phyloP scores from a whole-genome alignment of 64 coral and sea anemone species.

The Dendronephthya gigantea region DNA sequence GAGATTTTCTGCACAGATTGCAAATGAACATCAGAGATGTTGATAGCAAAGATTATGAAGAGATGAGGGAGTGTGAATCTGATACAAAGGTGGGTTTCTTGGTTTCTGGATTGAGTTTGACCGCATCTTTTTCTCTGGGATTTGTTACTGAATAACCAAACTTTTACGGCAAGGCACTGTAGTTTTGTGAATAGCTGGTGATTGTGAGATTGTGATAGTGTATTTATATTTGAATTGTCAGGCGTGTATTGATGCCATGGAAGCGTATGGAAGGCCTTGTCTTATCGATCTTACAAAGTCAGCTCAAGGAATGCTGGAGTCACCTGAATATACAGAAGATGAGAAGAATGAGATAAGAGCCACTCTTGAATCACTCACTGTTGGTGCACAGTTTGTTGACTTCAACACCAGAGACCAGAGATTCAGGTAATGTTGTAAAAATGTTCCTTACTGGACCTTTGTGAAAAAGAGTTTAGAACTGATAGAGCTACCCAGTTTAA shows the following conservation, averaged over 20 bases:
- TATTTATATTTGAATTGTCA: neutral
- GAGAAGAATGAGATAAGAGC: neutral
- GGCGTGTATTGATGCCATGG: neutral
- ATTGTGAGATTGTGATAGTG: no score
- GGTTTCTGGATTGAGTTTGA: no score
- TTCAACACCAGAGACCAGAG: neutral
- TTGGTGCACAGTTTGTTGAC: slow-evolving; percentile 1
- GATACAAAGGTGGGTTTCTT: neutral
- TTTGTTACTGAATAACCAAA: no score
- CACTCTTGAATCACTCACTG: neutral
- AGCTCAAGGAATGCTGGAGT: neutral
- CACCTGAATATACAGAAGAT: neutral
- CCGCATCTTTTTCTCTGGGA: no score
- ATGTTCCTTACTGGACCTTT: no score
- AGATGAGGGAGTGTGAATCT: neutral
- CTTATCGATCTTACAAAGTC: neutral
- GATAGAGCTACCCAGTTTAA: no score
- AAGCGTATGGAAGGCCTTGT: neutral
- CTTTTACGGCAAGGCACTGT: no score
- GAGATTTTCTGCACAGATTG: neutral
- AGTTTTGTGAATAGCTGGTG: no score
- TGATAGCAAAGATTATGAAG: neutral
- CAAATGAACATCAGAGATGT: slow-evolving; percentile 1
- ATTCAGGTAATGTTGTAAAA: neutral
- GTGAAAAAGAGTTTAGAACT: no score